Evolutionary conservation across 1,140 invertebrate species (phyloP).

Genomic region (Akabosia matsudoensis): DNA sequence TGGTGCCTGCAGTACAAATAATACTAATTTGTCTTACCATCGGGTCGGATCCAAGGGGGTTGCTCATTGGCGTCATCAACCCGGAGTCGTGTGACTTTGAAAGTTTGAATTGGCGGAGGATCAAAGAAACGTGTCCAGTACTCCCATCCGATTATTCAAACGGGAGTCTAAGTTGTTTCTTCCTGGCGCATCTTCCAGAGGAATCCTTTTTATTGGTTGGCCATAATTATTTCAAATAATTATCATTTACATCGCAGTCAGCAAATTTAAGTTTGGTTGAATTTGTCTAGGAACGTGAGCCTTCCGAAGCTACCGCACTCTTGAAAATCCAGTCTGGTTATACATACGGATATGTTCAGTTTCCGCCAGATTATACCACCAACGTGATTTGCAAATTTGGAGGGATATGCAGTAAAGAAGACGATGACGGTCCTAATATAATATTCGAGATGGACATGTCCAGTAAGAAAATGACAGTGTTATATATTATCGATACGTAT

Average conservation of each 20-base stretch:
- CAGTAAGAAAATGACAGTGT: too few relatives aligned
- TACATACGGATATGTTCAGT: slow-evolving; percentile 67
- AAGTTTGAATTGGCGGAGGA: slow-evolving; percentile 42
- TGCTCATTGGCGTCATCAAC: slow-evolving; percentile 72
- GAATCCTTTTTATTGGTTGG: slow-evolving; percentile 53
- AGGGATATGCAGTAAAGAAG: slow-evolving; percentile 47
- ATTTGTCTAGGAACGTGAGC: slow-evolving; percentile 56
- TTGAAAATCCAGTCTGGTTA: slow-evolving; percentile 61
- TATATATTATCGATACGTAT: too few relatives aligned
- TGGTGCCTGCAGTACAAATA: slow-evolving; percentile 77
- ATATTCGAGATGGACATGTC: slow-evolving; percentile 68
- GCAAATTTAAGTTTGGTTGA: slow-evolving; percentile 39
- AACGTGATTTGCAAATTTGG: slow-evolving; percentile 59
- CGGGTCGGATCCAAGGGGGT: slow-evolving; percentile 68
- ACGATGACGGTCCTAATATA: slow-evolving; percentile 60
- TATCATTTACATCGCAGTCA: slow-evolving; percentile 27
- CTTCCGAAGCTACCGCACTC: slow-evolving; percentile 58
- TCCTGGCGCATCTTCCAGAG: slow-evolving; percentile 55
- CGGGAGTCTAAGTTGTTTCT: slow-evolving; percentile 57
- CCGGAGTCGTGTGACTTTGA: slow-evolving; percentile 59
- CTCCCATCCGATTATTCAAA: slow-evolving; percentile 49
- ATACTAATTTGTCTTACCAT: slow-evolving; percentile 74
- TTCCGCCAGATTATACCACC: slow-evolving; percentile 70
- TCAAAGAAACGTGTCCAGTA: slow-evolving; percentile 50
- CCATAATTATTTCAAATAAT: background rate